Evolutionary conservation across 2,113 vertebrate species (phyloP).

Genomic region (Dendrocopos noguchii): DNA sequence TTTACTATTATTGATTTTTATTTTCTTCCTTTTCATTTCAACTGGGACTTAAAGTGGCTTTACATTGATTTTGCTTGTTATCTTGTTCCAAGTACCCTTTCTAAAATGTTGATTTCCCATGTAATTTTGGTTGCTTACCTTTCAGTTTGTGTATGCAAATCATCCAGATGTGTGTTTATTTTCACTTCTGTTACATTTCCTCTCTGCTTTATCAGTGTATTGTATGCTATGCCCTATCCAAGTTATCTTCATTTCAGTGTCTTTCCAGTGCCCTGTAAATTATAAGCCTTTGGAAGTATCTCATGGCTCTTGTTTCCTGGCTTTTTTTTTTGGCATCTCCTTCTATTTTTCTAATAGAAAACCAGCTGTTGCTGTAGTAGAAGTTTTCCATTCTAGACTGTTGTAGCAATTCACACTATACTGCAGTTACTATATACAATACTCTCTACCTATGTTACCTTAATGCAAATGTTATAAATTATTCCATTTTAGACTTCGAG

Average conservation of each 20-base stretch:
- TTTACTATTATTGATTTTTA: background rate
- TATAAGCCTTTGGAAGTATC: background rate
- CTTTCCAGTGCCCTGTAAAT: background rate
- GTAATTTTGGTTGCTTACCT: background rate
- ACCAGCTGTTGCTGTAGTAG: background rate
- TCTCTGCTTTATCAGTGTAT: fast-evolving
- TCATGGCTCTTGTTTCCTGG: background rate
- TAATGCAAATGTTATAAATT: background rate
- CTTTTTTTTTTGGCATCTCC: fast-evolving
- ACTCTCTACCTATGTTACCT: background rate
- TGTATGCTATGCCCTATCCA: background rate
- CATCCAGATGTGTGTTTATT: background rate
- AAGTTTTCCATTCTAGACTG: background rate
- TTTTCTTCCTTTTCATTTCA: background rate
- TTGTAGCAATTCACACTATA: background rate
- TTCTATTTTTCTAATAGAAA: background rate
- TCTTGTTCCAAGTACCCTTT: background rate
- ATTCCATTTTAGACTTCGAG: background rate
- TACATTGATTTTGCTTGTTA: background rate
- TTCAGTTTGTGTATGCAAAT: background rate
- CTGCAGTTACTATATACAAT: background rate
- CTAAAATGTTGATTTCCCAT: background rate
- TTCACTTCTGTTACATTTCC: background rate
- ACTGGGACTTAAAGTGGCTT: background rate
- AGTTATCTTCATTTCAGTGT: background rate